Conservation (phyloP, 2,797 vertebrate species). For the Cichlasoma orientale region DNA sequence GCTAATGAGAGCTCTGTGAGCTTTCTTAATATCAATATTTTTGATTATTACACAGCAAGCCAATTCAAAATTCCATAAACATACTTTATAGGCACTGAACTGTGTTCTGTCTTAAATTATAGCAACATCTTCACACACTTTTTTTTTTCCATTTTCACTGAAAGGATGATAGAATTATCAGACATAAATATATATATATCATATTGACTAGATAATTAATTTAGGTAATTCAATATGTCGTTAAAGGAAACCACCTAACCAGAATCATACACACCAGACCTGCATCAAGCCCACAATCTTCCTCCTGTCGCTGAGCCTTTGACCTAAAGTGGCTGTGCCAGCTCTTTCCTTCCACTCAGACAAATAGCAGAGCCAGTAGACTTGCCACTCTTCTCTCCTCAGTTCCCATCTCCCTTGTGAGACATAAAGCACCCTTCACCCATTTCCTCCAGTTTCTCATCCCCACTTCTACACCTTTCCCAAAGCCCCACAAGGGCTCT, state of each 20-base stretch:
- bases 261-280: slow-evolving; percentile 2
- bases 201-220: background rate
- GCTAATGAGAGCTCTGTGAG: background rate
- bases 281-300: slow-evolving; percentile 23
- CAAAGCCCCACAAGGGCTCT: slow-evolving; percentile 68
- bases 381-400: slow-evolving; percentile 48
- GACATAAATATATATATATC: too few species aligned
- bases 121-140: background rate
- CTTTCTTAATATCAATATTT: slow-evolving; percentile 1
- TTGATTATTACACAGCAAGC: background rate
- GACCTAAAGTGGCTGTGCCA: slow-evolving; percentile 55
- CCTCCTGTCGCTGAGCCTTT: slow-evolving; percentile 29
- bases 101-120: background rate
- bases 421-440: slow-evolving; percentile 77
- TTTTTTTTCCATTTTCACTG: background rate
- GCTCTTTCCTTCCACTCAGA: slow-evolving; percentile 59
- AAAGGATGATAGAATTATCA: background rate
- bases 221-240: background rate
- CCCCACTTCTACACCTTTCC: slow-evolving; percentile 57
- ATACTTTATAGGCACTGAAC: background rate
- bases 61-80: background rate
- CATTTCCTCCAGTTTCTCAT: slow-evolving; percentile 67
- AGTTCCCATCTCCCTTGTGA: slow-evolving; percentile 59
- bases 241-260: background rate
- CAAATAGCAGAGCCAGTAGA: slow-evolving; percentile 44